Base-by-base conservation (phyloP, 2,888 invertebrate genomes). In the Drosophila prostipennis region DNA sequence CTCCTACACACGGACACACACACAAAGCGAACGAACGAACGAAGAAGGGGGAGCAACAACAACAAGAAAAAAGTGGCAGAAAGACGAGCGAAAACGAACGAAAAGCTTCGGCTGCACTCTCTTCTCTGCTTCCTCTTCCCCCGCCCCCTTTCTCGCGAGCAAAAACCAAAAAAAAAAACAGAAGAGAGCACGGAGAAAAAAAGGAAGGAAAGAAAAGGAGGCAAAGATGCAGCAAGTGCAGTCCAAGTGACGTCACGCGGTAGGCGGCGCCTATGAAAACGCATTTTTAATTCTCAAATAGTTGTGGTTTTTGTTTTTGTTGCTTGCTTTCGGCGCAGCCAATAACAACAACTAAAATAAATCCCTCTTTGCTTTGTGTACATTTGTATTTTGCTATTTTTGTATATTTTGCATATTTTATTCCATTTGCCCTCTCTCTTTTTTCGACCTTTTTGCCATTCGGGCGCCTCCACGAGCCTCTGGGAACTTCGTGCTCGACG, bases 361-460 rank as follows among this genome's bases (percentile, higher is more conserved):
- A 72, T 77, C 68, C 67, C 55, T 37, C 48, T 51, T 48, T 32
- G 36, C 43, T 23, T 8, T 45, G 19, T 45, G 16, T 61, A 23
- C 42, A 45, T 54, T 40, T 63, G 36, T 59, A 56, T 1, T 54
- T 46, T 72, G 42, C 71, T 68, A 67, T 78, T 82, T 82, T 85
- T 81, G 79, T 85, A 83, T 83, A 87, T 81, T 87, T 79, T 79
- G 86, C 87, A 87, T 85, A 87, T 83, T 87, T 81, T 85, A 83
- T 87, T 85, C 70, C 73, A 79, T 79, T 84, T 77, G 74, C 79
- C 68, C 80, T 60, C 75, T 78, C 87, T 76, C 82, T 80, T 87
- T 57, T 37, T 74, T 26, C 26, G 49, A 61, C 54, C 54, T 71
- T 72, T 71, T 71, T 34, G 61, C 48, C 61, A 54, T 19, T 71